phyloP scores from a whole-genome alignment of 2,888 invertebrate genomes.

The Heliconius ismenius region DNA sequence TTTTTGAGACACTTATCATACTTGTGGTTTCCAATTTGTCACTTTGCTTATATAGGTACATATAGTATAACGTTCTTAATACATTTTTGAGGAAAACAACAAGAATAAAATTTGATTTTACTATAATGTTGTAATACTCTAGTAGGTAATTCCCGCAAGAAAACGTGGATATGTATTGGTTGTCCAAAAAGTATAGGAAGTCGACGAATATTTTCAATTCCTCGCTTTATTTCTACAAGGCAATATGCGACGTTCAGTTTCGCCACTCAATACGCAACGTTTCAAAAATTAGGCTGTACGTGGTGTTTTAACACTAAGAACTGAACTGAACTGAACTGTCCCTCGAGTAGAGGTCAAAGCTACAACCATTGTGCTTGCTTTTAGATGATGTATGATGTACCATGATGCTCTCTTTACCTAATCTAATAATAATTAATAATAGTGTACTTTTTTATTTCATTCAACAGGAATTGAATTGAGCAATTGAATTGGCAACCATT shows the following conservation, averaged over 20 bases:
- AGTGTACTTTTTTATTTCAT: background rate
- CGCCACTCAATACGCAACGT: too few relatives aligned
- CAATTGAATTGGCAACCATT: background rate
- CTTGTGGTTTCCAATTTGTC: slow-evolving; percentile 28
- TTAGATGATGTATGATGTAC: too few relatives aligned
- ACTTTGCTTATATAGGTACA: background rate
- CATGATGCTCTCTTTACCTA: background rate
- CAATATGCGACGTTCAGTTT: too few relatives aligned
- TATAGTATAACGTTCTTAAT: background rate
- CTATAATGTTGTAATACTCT: background rate
- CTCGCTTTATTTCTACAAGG: too few relatives aligned
- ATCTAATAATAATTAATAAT: background rate
- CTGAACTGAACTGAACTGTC: too few relatives aligned
- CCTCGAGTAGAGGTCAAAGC: too few relatives aligned
- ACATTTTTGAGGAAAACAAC: slow-evolving; percentile 4
- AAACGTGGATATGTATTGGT: too few relatives aligned
- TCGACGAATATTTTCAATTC: too few relatives aligned
- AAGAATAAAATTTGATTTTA: background rate
- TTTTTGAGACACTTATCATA: slow-evolving; percentile 23
- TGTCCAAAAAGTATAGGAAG: too few relatives aligned
- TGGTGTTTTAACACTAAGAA: too few relatives aligned
- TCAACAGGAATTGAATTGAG: background rate
- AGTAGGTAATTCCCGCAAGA: background rate
- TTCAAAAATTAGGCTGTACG: too few relatives aligned
- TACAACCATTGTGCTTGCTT: too few relatives aligned